Percentiles rank a stretch among this genome's conserved stretches.
These are phyloP conservation scores for Neotoma lepida DNA, from an alignment of 2,113 vertebrate genomes.

Conservation along the genomic window DNA sequence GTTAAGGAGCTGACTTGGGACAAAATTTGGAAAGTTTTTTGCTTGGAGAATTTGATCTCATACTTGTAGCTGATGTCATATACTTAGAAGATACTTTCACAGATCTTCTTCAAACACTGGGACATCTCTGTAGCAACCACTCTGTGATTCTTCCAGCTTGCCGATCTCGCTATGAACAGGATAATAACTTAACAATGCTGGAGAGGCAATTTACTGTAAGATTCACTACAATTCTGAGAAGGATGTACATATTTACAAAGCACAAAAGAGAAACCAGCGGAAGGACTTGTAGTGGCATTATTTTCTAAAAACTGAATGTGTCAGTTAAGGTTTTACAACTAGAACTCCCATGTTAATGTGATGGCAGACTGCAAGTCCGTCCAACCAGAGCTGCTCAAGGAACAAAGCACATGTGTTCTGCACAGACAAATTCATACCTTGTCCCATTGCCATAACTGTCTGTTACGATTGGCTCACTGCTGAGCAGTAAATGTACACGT, in stretches of 20 bases:
- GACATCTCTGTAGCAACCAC: constrained; percentile 88
- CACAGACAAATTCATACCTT: background rate
- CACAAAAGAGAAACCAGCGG: constrained; percentile 81
- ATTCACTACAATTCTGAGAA: constrained; percentile 90
- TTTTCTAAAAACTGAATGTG: background rate
- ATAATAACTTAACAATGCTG: constrained; percentile 91
- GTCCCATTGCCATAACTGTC: background rate
- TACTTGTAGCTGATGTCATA: constrained; percentile 95
- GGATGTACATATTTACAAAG: constrained; percentile 93
- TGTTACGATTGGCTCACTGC: background rate
- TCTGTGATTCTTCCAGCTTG: constrained; percentile 91
- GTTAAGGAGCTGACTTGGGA: constrained; percentile 95
- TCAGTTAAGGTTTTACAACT: background rate
- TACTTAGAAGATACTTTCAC: constrained; percentile 96
- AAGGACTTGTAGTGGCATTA: constrained; percentile 83
- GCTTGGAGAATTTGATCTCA: constrained; percentile 89
- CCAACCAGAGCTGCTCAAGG: background rate
- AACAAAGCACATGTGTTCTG: background rate
- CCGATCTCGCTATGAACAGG: constrained; percentile 94
- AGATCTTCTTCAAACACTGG: constrained; percentile 90
- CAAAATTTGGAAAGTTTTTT: constrained; percentile 87
- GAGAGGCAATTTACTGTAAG: constrained; percentile 85
- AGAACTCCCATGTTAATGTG: background rate
- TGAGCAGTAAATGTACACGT: background rate
- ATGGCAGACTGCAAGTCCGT: background rate